Percentiles rank a stretch among this genome's conserved stretches.
phyloP scores from a whole-genome alignment of 2,797 vertebrate species.

The Benthosema pterotum region DNA sequence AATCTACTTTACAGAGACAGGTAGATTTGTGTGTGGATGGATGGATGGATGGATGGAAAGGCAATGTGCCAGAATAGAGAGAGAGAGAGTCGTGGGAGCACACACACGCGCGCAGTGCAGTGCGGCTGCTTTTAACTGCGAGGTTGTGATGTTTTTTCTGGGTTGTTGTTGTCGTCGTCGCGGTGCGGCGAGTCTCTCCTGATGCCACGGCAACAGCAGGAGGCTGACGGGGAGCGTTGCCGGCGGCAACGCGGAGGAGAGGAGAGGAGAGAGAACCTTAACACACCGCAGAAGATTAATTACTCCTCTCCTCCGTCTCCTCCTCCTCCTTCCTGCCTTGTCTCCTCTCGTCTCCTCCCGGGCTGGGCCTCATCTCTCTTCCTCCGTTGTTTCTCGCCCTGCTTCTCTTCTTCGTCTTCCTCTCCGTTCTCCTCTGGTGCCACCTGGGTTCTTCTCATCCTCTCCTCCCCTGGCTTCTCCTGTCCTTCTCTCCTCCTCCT shows the following conservation, averaged over 20 bases:
- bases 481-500: not conserved
- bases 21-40: constrained; percentile 25
- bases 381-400: not conserved
- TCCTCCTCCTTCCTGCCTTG: not conserved
- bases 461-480: not conserved
- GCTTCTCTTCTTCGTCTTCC: not conserved
- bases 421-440: not conserved
- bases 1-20: constrained; percentile 17
- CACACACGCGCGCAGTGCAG: not conserved
- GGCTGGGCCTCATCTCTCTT: no score
- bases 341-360: no score
- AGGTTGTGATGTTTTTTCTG: constrained; percentile 4
- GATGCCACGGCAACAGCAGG: constrained; percentile 16
- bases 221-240: constrained; percentile 14
- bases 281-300: not conserved
- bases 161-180: no score
- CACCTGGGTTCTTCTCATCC: no score
- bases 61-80: not conserved
- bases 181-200: constrained; percentile 23
- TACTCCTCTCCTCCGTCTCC: not conserved
- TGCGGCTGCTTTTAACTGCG: not conserved
- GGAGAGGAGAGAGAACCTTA: constrained; percentile 5
- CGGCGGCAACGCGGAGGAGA: not conserved
- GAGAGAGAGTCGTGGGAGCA: constrained; percentile 40
- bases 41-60: constrained; percentile 18